A percentile compares a stretch with the other conserved stretches of the same genome.
These are phyloP conservation scores for Crocallis elinguaria DNA, from an alignment of 2,888 invertebrate species.

Conservation along the genomic window DNA sequence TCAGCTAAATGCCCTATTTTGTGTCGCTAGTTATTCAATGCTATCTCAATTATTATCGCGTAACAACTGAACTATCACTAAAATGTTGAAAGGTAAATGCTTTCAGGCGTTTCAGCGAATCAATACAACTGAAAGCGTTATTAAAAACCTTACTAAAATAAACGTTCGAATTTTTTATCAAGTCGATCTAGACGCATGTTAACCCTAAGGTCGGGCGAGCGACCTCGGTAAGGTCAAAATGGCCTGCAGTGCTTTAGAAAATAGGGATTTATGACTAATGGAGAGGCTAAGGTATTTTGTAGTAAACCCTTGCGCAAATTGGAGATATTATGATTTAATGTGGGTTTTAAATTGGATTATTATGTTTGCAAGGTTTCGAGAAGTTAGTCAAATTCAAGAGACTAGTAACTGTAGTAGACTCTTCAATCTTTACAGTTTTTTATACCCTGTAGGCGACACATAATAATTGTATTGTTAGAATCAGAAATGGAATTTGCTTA, in stretches of 20 bases:
- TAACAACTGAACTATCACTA: too few relatives aligned
- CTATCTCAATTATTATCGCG: too few relatives aligned
- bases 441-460: too few relatives aligned
- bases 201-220: slow-evolving; percentile 12
- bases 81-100: not conserved
- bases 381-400: too few relatives aligned
- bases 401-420: too few relatives aligned
- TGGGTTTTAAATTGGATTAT: not conserved
- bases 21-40: too few relatives aligned
- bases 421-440: too few relatives aligned
- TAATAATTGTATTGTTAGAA: too few relatives aligned
- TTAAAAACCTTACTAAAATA: slow-evolving; percentile 7
- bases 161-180: slow-evolving; percentile 14
- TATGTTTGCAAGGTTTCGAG: too few relatives aligned
- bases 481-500: too few relatives aligned
- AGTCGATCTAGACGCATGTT: slow-evolving; percentile 14
- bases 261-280: not conserved
- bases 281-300: not conserved
- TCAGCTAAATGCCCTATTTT: too few relatives aligned
- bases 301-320: not conserved
- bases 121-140: slow-evolving; percentile 1
- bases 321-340: not conserved
- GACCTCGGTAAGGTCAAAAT: slow-evolving; percentile 1
- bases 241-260: not conserved
- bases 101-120: not conserved